Evolutionary conservation across 2,113 vertebrate species (phyloP), one percentile per base, ranked within the genome.

Genomic region (Brevimyrus niger): DNA sequence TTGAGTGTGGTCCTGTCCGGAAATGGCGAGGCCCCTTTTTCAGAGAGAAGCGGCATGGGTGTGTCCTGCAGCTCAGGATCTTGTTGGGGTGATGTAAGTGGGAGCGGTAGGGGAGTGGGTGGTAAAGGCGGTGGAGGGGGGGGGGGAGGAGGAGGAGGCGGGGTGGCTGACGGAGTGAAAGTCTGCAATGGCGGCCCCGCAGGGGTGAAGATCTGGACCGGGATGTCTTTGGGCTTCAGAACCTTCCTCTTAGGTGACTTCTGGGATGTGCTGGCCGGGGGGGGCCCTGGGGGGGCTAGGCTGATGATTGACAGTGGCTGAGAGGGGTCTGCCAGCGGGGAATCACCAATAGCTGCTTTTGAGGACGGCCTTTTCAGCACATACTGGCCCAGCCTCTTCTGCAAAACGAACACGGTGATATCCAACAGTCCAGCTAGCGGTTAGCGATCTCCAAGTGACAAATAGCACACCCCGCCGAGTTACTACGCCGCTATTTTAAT

Each of bases 351-450:
- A 87, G 92, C 91, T 89, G 38, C 88, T 76, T 90, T 95, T 17
- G 94, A 92, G 53, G 76, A 27, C 91, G 96, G 94, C 0, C 95
- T 95, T 92, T 97, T 97, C 90, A 95, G 89, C 88, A 95, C 92
- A 91, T 96, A 94, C 19, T 93, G 95, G 51, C 95, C 95, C 1
- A 94, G 96, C 84, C 94, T 92, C 91, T 95, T 98, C 98, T 99
- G 91, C 86, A 92, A 93, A 91, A 90, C 88, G 61, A 27, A 44
- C 21, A 7, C 35, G 8, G 0, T 13, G 19, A 5, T n/a, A 21
- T 27, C 82, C 8, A 86, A 69, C 3, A 48, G n/a, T 6, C 47
- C 27, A 27, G 38, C 80, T 55, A 35, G 35, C 31, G 0, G 69
- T 44, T 21, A 44, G 19, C 7, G 5, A 21, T 21, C 31, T n/a